Evolutionary conservation across 2,888 invertebrate species (phyloP).

Genomic region (Nemurella pictetii): DNA sequence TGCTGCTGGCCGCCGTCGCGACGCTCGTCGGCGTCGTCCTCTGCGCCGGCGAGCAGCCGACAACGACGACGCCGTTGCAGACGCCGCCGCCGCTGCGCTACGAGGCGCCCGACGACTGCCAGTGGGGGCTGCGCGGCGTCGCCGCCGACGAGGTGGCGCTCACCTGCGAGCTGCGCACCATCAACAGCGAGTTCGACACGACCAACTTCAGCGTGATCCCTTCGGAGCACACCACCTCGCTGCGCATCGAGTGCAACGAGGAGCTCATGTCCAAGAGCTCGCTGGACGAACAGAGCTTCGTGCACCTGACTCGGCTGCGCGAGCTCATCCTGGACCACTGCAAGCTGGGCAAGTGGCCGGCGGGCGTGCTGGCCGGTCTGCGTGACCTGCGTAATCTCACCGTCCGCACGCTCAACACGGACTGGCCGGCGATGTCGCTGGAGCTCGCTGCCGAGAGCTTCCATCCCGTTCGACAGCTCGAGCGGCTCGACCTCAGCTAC

Average conservation of each 20-base stretch:
- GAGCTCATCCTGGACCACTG: constrained; percentile 83
- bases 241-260: constrained; percentile 78
- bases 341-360: constrained; percentile 81
- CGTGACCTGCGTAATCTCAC: constrained; percentile 82
- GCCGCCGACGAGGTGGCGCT: constrained; percentile 69
- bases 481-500: constrained; percentile 80
- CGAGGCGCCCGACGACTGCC: constrained; percentile 85
- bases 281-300: constrained; percentile 74
- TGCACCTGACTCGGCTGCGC: constrained; percentile 77
- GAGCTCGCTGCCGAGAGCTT: constrained; percentile 81
- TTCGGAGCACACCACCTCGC: constrained; percentile 77
- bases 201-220: constrained; percentile 88
- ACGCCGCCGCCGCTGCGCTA: constrained; percentile 60
- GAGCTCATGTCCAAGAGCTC: constrained; percentile 79
- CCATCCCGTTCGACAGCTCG: constrained; percentile 74
- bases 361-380: constrained; percentile 77
- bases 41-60: constrained; percentile 27
- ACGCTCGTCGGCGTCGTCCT: background rate
- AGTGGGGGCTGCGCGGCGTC: constrained; percentile 65
- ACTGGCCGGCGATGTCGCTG: constrained; percentile 82
- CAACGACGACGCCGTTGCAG: constrained; percentile 42
- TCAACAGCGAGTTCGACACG: constrained; percentile 85
- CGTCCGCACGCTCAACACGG: constrained; percentile 79
- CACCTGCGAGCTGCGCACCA: constrained; percentile 77
- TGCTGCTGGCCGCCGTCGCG: constrained; percentile 5